A percentile compares a stretch with the other conserved stretches of the same genome.
phyloP scores from a whole-genome alignment of 2,797 vertebrate genomes.

The Diceros bicornis region DNA sequence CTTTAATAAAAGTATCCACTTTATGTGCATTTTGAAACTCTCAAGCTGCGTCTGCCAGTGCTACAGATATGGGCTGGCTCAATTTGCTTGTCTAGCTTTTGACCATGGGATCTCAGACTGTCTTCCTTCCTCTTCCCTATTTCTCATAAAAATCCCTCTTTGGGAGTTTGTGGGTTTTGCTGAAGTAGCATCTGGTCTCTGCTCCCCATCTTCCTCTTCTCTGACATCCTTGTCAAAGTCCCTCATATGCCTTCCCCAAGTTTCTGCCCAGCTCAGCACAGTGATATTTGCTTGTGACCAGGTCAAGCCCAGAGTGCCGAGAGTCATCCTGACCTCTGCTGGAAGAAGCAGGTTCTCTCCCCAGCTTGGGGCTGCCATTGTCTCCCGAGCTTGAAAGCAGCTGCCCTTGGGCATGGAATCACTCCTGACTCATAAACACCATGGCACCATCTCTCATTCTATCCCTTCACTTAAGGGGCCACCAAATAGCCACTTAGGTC shows the following conservation, averaged over 20 bases:
- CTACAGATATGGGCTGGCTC: neutral
- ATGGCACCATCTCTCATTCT: neutral
- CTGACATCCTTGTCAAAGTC: too few species aligned
- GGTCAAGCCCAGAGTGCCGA: too few species aligned
- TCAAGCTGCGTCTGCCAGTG: neutral
- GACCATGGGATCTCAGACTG: neutral
- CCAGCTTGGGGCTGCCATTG: too few species aligned
- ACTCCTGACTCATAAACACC: neutral
- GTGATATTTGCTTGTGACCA: too few species aligned
- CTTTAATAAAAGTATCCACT: neutral
- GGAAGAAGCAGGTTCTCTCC: too few species aligned
- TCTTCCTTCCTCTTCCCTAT: conserved; percentile 2
- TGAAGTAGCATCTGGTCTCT: too few species aligned
- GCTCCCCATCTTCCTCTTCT: too few species aligned
- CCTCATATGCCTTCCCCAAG: too few species aligned
- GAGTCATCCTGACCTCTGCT: too few species aligned
- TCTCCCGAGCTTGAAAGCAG: neutral
- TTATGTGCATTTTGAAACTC: neutral
- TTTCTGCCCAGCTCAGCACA: too few species aligned
- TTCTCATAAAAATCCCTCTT: neutral
- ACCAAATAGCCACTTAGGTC: neutral
- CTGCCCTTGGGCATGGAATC: neutral
- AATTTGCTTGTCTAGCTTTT: neutral
- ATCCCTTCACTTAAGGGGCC: neutral
- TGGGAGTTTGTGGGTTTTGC: neutral